phyloP scores from a whole-genome alignment of 2,888 invertebrate genomes.

The Sceliomorpha sp. region DNA sequence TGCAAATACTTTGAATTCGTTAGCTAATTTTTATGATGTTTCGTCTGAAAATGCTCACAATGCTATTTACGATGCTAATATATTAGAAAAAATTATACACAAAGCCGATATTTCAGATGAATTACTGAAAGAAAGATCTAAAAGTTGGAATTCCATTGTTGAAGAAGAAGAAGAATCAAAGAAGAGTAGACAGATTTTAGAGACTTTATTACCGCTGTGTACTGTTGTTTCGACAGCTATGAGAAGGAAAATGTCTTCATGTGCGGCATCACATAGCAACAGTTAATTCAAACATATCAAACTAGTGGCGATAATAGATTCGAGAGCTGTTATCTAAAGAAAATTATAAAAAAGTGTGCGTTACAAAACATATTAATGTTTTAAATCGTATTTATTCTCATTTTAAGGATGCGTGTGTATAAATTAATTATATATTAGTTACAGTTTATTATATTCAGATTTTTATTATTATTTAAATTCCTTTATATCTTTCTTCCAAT shows the following conservation, averaged over 20 bases:
- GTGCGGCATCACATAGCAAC: not conserved
- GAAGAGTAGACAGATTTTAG: not conserved
- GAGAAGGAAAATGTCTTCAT: not conserved
- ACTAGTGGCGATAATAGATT: not conserved
- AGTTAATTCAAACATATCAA: not conserved
- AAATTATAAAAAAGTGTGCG: too few species aligned
- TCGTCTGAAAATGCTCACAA: conserved; percentile 36
- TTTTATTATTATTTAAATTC: too few species aligned
- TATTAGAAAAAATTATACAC: conserved; percentile 27
- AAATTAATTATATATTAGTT: too few species aligned
- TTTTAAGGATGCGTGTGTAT: too few species aligned
- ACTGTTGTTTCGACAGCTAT: not conserved
- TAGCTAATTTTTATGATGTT: conserved; percentile 30
- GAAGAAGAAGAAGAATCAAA: not conserved
- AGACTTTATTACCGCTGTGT: not conserved
- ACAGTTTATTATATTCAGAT: too few species aligned
- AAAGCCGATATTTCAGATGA: not conserved
- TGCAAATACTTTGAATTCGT: conserved; percentile 23
- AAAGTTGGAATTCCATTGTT: not conserved
- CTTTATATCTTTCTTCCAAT: too few species aligned
- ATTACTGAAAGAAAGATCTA: not conserved
- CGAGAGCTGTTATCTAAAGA: too few species aligned
- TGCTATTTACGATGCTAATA: conserved; percentile 31
- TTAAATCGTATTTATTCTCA: too few species aligned
- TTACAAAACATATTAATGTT: too few species aligned